phyloP scores from a whole-genome alignment of 1,140 invertebrate species.

The Argopecten irradians region DNA sequence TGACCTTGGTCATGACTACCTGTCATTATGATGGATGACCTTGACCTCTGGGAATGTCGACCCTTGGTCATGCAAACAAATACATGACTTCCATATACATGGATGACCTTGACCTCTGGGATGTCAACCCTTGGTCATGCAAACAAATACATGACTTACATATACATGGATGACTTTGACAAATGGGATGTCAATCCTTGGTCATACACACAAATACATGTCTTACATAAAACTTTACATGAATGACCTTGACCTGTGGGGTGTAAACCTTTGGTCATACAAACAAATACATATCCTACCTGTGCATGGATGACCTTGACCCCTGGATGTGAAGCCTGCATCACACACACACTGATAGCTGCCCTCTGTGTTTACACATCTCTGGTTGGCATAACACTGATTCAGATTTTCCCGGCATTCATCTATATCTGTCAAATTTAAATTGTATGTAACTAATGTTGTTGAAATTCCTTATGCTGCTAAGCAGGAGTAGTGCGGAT shows the following conservation, averaged over 20 bases:
- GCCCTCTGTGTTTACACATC: slow-evolving; percentile 90
- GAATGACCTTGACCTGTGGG: slow-evolving; percentile 28
- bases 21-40: not conserved
- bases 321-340: slow-evolving; percentile 64
- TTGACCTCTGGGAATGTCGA: not conserved
- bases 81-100: not conserved
- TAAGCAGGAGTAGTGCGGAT: too few relatives aligned
- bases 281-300: slow-evolving; percentile 32
- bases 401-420: slow-evolving; percentile 71
- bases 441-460: too few relatives aligned
- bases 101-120: not conserved
- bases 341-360: slow-evolving; percentile 85
- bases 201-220: not conserved
- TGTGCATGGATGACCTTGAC: slow-evolving; percentile 71
- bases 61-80: not conserved
- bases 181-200: not conserved
- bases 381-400: slow-evolving; percentile 71
- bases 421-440: slow-evolving; percentile 69
- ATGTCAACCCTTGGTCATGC: not conserved
- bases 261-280: not conserved
- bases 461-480: too few relatives aligned
- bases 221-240: slow-evolving; percentile 64
- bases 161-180: slow-evolving; percentile 28
- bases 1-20: too few relatives aligned
- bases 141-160: slow-evolving; percentile 16